Percentiles rank a stretch among this genome's conserved stretches.
Conservation (phyloP, 2,888 invertebrate genomes). For the Trichopoda pennipes region DNA sequence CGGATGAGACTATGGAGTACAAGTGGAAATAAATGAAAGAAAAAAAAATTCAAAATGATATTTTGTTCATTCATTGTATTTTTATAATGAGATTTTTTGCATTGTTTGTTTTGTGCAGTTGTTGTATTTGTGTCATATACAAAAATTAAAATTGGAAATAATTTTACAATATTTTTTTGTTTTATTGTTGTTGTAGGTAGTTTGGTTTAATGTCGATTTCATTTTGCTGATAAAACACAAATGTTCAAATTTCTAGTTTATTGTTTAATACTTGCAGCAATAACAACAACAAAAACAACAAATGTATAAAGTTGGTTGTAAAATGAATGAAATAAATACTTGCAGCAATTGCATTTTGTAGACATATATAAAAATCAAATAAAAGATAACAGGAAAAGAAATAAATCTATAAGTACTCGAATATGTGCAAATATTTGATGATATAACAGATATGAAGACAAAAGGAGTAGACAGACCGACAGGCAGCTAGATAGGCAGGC, state of each 20-base stretch:
- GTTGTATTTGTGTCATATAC: conserved; percentile 49
- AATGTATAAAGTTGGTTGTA: conserved; percentile 28
- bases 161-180: conserved; percentile 42
- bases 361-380: conserved; percentile 48
- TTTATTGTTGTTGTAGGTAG: background rate
- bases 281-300: conserved; percentile 25
- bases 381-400: conserved; percentile 43
- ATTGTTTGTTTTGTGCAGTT: conserved; percentile 24
- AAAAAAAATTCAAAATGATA: conserved; percentile 12
- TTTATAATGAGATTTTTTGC: conserved; percentile 58
- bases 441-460: conserved; percentile 9
- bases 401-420: conserved; percentile 18
- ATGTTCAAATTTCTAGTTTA: conserved; percentile 68
- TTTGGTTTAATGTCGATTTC: conserved; percentile 59
- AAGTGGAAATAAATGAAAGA: conserved; percentile 38
- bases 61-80: conserved; percentile 53
- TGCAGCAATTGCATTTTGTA: conserved; percentile 56
- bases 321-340: conserved; percentile 33
- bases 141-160: conserved; percentile 66
- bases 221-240: conserved; percentile 69
- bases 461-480: background rate
- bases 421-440: conserved; percentile 41
- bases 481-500: conserved; percentile 9
- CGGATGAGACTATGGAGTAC: background rate
- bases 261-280: conserved; percentile 58